Base-by-base conservation (phyloP, 2,888 invertebrate genomes). In the Caenorhabditis sp. region DNA sequence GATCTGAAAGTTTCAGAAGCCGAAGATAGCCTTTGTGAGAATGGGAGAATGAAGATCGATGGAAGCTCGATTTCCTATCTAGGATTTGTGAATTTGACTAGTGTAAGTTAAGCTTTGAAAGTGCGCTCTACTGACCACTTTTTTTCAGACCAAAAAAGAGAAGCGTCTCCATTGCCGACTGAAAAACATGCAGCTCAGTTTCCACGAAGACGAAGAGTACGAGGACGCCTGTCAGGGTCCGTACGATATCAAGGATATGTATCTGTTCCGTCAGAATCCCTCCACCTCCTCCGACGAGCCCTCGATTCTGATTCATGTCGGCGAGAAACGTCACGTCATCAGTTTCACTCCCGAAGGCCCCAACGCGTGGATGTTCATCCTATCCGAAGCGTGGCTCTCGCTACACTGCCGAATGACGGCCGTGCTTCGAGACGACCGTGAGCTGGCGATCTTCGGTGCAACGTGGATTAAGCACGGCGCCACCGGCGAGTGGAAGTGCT, bases 391-490 rank as follows among this genome's bases (percentile, higher is more conserved):
- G 14, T 81, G 81, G 81, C 54, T 81, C 4, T 76, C 81, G 0
- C 22, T 75, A 1, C 28, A 75, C 28, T 74, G 26, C 38, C 68
- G 66, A 14, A 31, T 82, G 16, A 77, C 73, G 3, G 7, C 73
- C 5, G 69, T 58, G 8, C 70, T 75, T 0, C 47, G 70, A 0
- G 66, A 74, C 16, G 72, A 73, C 7, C 47, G 68, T 19, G 82
- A 82, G 28, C 44, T 84, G 12, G n/a, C 70, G 8, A 86, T 87
- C n/a, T 86, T 87, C 72, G 90, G 90, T 19, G 82, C 69, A 49
- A 63, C 90, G 16, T 90, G 82, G 85, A 66, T 90, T 8, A 81
- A 84, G 54, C 88, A 90, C 44, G 90, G 89, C 24, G 59, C 77
- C 0, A 86, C 85, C 4, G 89, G 86, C 5, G 73, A 80, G 49